These are phyloP conservation scores for Agriopis aurantiaria DNA, from an alignment of 2,888 invertebrate genomes.

Conservation along the genomic window DNA sequence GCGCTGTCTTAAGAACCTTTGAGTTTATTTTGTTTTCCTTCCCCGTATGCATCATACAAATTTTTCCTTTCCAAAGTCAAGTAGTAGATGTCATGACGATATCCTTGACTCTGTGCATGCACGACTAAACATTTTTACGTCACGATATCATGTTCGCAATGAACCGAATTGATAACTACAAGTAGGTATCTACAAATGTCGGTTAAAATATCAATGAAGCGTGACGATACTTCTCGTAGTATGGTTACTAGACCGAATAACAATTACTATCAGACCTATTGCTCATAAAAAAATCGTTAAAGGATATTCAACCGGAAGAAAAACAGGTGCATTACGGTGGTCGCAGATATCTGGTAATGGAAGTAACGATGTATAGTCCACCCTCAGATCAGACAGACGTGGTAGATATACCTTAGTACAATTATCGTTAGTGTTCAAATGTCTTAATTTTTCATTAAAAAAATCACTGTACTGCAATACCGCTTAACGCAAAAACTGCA, in stretches of 20 bases:
- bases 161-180: slow-evolving; percentile 33
- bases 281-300: slow-evolving; percentile 10
- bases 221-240: slow-evolving; percentile 38
- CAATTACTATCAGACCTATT: slow-evolving; percentile 34
- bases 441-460: no score
- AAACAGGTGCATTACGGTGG: slow-evolving; percentile 3
- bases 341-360: neutral
- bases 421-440: no score
- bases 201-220: slow-evolving; percentile 33
- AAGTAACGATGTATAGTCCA: no score
- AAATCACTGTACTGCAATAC: no score
- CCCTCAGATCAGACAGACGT: no score
- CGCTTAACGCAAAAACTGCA: no score
- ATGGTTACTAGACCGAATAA: slow-evolving; percentile 45
- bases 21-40: neutral
- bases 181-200: slow-evolving; percentile 26
- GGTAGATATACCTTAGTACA: no score
- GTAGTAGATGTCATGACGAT: slow-evolving; percentile 11
- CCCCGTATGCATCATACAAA: neutral
- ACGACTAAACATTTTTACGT: slow-evolving; percentile 37
- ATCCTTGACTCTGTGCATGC: slow-evolving; percentile 28
- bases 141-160: slow-evolving; percentile 32
- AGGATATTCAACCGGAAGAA: slow-evolving; percentile 9
- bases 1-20: no score
- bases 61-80: slow-evolving; percentile 14